A percentile compares a stretch with the other conserved stretches of the same genome.
phyloP scores from a whole-genome alignment of 2,113 vertebrate species.

The Gobius niger region DNA sequence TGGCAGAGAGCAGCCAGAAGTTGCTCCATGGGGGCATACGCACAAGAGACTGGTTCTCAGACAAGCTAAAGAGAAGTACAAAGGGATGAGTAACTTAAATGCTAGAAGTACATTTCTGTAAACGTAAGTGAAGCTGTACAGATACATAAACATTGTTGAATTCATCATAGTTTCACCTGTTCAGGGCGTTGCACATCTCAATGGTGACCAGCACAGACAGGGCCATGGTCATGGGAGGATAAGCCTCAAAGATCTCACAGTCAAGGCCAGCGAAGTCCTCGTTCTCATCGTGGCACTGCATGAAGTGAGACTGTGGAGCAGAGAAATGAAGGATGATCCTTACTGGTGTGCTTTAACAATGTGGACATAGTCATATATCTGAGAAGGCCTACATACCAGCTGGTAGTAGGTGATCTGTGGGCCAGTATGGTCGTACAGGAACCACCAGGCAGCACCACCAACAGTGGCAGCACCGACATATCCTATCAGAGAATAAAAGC shows the following conservation, averaged over 20 bases:
- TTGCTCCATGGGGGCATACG: slow-evolving; percentile 95
- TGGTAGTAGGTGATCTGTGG: slow-evolving; percentile 82
- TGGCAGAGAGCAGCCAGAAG: slow-evolving; percentile 86
- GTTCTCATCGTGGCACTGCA: slow-evolving; percentile 87
- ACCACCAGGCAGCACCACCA: slow-evolving; percentile 89
- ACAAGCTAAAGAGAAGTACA: slow-evolving; percentile 75
- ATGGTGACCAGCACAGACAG: slow-evolving; percentile 93
- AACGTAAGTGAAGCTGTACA: background rate
- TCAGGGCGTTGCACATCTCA: slow-evolving; percentile 95
- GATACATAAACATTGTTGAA: background rate
- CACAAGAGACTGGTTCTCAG: slow-evolving; percentile 91
- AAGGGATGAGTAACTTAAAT: background rate
- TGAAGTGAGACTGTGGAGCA: slow-evolving; percentile 88
- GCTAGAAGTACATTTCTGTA: background rate
- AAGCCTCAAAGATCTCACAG: slow-evolving; percentile 86
- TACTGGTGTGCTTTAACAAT: background rate
- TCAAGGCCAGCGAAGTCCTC: slow-evolving; percentile 80
- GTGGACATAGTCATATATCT: background rate
- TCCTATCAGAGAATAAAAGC: slow-evolving; percentile 55
- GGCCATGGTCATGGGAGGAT: slow-evolving; percentile 93
- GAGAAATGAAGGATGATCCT: slow-evolving; percentile 8
- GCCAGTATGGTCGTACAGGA: slow-evolving; percentile 82
- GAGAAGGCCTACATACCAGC: slow-evolving; percentile 75
- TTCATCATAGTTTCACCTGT: slow-evolving; percentile 81
- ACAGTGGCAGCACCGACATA: slow-evolving; percentile 93